These are phyloP conservation scores for Tachysurus fulvidraco DNA, from an alignment of 2,113 vertebrate genomes.

Conservation along the genomic window DNA sequence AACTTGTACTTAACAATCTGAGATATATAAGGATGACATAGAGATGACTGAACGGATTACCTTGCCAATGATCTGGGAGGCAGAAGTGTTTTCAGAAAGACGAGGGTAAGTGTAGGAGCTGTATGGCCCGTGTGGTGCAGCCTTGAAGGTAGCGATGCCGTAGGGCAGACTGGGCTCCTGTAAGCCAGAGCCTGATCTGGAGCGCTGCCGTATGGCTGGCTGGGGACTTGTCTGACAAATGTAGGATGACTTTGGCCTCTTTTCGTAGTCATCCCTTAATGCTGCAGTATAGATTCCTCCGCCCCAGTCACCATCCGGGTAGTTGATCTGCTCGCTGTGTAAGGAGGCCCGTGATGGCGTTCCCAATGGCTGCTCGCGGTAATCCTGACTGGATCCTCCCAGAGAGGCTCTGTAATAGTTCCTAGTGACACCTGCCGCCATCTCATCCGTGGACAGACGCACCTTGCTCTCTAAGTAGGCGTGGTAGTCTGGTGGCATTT, in stretches of 20 bases:
- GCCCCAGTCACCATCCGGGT: constrained; percentile 85
- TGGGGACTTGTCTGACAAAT: constrained; percentile 88
- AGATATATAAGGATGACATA: not conserved
- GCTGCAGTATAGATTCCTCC: constrained; percentile 63
- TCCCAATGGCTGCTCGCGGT: constrained; percentile 83
- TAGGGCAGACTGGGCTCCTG: constrained; percentile 91
- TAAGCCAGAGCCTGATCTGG: constrained; percentile 90
- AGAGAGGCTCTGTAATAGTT: constrained; percentile 72
- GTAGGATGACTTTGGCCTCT: constrained; percentile 93
- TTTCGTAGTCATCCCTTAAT: constrained; percentile 85
- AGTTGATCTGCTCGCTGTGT: constrained; percentile 85
- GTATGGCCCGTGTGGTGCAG: constrained; percentile 86
- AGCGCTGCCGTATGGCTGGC: constrained; percentile 90
- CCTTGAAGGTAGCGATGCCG: constrained; percentile 84
- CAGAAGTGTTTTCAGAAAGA: constrained; percentile 82
- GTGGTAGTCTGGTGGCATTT: constrained; percentile 85
- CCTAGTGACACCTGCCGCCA: constrained; percentile 66
- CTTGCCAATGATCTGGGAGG: constrained; percentile 84
- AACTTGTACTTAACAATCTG: not conserved
- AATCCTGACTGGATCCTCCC: constrained; percentile 80
- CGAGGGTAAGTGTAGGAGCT: constrained; percentile 98
- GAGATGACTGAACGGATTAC: constrained; percentile 67
- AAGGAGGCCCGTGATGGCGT: constrained; percentile 81
- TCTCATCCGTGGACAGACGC: constrained; percentile 74
- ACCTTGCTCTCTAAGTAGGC: constrained; percentile 85